phyloP scores from a whole-genome alignment of 2,797 vertebrate genomes.

The Gila robusta region DNA sequence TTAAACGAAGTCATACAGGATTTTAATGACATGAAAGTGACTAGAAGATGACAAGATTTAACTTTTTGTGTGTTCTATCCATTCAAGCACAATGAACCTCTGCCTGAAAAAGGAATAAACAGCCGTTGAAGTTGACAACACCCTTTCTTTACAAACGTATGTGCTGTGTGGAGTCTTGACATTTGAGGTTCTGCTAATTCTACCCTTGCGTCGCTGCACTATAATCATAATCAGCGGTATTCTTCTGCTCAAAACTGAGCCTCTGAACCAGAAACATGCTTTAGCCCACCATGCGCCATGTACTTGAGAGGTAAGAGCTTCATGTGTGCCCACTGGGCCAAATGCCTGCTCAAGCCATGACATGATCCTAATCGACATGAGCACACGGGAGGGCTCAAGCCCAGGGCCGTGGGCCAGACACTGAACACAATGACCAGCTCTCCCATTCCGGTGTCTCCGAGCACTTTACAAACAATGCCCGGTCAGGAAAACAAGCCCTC shows the following conservation, averaged over 20 bases:
- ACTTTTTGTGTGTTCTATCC: not conserved
- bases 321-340: conserved; percentile 42
- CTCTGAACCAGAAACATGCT: conserved; percentile 28
- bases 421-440: conserved; percentile 68
- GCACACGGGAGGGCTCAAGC: conserved; percentile 36
- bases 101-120: conserved; percentile 9
- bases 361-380: conserved; percentile 56
- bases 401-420: conserved; percentile 48
- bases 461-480: conserved; percentile 27
- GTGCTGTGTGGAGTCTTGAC: conserved; percentile 1
- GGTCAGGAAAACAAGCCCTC: conserved; percentile 42
- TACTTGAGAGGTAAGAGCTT: conserved; percentile 40
- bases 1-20: not conserved
- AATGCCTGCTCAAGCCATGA: conserved; percentile 49
- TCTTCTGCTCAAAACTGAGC: conserved; percentile 31
- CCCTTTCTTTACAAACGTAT: not conserved
- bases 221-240: conserved; percentile 47
- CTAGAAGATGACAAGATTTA: not conserved
- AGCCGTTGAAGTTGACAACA: not conserved
- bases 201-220: conserved; percentile 1
- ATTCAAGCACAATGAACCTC: conserved; percentile 10
- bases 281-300: conserved; percentile 35
- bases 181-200: conserved; percentile 25
- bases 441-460: conserved; percentile 64
- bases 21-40: not conserved